Conservation (phyloP, 2,888 invertebrate genomes). For the Gastrophysa polygoni region DNA sequence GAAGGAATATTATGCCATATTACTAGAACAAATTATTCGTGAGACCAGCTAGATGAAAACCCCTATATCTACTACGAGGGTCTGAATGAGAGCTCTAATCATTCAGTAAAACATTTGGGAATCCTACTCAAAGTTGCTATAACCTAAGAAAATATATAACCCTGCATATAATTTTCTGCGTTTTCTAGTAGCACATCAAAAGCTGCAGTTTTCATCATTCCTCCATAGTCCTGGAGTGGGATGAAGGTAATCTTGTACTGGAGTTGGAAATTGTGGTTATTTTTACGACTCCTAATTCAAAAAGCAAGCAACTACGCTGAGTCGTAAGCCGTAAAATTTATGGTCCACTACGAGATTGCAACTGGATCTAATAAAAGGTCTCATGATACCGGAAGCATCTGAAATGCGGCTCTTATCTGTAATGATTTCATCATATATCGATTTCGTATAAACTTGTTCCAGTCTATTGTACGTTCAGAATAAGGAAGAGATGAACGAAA, state of each 20-base stretch:
- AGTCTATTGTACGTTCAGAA: slow-evolving; percentile 28
- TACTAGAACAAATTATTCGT: too few relatives aligned
- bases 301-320: slow-evolving; percentile 44
- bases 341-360: slow-evolving; percentile 41
- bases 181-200: too few relatives aligned
- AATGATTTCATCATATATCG: slow-evolving; percentile 42
- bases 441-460: slow-evolving; percentile 36
- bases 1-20: too few relatives aligned
- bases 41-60: too few relatives aligned
- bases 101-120: too few relatives aligned
- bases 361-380: slow-evolving; percentile 44
- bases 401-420: slow-evolving; percentile 38
- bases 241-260: slow-evolving; percentile 32
- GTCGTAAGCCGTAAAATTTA: slow-evolving; percentile 45
- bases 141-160: too few relatives aligned
- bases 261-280: slow-evolving; percentile 40
- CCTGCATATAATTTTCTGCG: too few relatives aligned
- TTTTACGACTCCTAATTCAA: slow-evolving; percentile 45
- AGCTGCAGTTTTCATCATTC: too few relatives aligned
- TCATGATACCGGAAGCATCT: slow-evolving; percentile 30
- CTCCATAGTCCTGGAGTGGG: slow-evolving; percentile 23
- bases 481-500: slow-evolving; percentile 18
- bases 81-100: too few relatives aligned
- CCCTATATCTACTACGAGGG: too few relatives aligned
- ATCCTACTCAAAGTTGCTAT: too few relatives aligned